Evolutionary conservation across 2,113 vertebrate genomes (phyloP).

Genomic region (Pseudorectes ferrugineus): DNA sequence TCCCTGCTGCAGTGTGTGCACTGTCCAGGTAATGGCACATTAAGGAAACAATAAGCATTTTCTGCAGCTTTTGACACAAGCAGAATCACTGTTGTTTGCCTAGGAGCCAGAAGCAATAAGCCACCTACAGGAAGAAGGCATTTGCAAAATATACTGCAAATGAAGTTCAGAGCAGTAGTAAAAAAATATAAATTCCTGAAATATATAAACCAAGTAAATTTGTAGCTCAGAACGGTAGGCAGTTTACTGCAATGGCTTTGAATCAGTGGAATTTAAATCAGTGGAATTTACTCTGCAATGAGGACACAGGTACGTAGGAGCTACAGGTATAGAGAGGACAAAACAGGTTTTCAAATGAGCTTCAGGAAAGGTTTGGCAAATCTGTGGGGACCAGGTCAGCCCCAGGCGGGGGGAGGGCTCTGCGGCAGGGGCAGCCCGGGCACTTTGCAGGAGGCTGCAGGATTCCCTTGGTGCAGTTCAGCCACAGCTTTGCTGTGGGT

Average conservation of each 20-base stretch:
- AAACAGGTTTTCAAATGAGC: background rate
- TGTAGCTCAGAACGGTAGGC: background rate
- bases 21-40: background rate
- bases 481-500: background rate
- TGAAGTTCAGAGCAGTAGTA: background rate
- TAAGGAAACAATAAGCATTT: background rate
- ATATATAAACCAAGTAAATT: background rate
- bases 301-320: background rate
- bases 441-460: background rate
- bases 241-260: background rate
- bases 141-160: constrained; percentile 10
- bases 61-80: constrained; percentile 8
- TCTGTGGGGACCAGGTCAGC: rapidly evolving
- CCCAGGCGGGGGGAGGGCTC: background rate
- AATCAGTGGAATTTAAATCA: background rate
- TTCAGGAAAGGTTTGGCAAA: background rate
- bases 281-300: background rate
- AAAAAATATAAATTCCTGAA: background rate
- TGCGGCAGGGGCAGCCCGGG: background rate
- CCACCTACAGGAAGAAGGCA: background rate
- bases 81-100: background rate
- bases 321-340: background rate
- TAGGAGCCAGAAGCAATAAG: background rate
- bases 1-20: background rate
- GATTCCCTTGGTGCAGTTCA: background rate